Conservation (phyloP, 2,113 vertebrate species). For the Capra hircus region DNA sequence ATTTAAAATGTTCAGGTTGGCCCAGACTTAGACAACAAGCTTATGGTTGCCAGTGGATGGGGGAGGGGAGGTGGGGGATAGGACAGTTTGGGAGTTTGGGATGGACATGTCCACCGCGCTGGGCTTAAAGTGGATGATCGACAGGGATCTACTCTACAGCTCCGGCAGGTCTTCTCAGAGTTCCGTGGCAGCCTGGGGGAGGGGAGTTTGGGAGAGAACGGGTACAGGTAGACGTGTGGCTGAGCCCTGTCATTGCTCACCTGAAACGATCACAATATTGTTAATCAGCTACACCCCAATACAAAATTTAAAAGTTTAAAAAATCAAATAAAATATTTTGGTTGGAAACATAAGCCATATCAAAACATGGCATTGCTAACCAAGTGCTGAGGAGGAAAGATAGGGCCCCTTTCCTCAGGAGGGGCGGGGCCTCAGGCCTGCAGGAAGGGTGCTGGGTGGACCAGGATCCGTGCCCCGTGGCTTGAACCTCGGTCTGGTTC, state of each 20-base stretch:
- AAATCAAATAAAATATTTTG: not conserved
- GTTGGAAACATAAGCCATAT: not conserved
- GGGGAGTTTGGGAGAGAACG: not conserved
- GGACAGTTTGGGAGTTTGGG: not conserved
- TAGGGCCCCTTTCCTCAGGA: accelerated
- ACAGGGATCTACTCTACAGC: not conserved
- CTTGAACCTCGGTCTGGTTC: not conserved
- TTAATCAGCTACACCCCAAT: not conserved
- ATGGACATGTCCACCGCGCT: not conserved
- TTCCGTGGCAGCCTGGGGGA: not conserved
- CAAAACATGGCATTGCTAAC: not conserved
- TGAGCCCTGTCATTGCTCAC: not conserved
- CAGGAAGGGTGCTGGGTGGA: not conserved
- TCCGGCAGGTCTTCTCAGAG: not conserved
- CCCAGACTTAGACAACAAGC: not conserved
- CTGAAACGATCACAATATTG: not conserved
- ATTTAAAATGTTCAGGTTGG: not conserved
- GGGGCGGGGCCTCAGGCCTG: not conserved
- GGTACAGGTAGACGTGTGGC: accelerated
- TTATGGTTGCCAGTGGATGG: not conserved
- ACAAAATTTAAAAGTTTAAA: not conserved
- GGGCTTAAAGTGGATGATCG: not conserved
- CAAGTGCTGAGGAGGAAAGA: accelerated
- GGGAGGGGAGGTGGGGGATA: not conserved
- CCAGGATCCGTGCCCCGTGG: accelerated